Percentiles rank a stretch among this genome's conserved stretches.
These are phyloP conservation scores for Myotis myotis DNA, from an alignment of 2,797 vertebrate species.

Conservation along the genomic window DNA sequence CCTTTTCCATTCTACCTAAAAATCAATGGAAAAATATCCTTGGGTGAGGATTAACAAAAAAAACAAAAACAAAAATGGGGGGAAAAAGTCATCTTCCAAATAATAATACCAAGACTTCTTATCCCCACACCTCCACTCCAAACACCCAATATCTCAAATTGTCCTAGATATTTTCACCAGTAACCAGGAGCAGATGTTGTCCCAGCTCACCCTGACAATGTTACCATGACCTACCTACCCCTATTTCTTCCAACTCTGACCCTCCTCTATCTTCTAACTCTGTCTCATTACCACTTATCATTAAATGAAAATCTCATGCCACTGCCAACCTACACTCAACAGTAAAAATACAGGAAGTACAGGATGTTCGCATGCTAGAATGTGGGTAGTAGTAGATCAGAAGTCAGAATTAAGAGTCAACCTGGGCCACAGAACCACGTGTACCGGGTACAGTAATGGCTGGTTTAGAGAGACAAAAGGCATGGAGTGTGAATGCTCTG, in stretches of 20 bases:
- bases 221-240: not conserved
- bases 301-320: not conserved
- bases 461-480: not conserved
- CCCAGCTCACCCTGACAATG: not conserved
- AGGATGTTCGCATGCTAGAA: not conserved
- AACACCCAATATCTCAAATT: not conserved
- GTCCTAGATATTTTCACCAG: not conserved
- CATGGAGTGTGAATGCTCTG: not conserved
- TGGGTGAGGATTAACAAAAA: no score
- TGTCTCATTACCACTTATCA: not conserved
- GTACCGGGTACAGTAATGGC: not conserved
- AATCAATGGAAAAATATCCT: no score
- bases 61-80: not conserved
- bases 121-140: not conserved
- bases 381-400: not conserved
- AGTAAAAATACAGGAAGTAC: not conserved
- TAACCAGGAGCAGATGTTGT: not conserved
- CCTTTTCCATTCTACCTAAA: no score
- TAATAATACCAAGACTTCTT: not conserved
- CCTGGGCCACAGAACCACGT: not conserved
- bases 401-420: not conserved
- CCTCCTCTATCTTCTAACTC: not conserved
- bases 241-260: not conserved
- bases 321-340: not conserved
- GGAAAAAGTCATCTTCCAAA: not conserved